These are phyloP conservation scores for Cyaniris semiargus DNA, from an alignment of 2,888 invertebrate genomes.

Conservation along the genomic window DNA sequence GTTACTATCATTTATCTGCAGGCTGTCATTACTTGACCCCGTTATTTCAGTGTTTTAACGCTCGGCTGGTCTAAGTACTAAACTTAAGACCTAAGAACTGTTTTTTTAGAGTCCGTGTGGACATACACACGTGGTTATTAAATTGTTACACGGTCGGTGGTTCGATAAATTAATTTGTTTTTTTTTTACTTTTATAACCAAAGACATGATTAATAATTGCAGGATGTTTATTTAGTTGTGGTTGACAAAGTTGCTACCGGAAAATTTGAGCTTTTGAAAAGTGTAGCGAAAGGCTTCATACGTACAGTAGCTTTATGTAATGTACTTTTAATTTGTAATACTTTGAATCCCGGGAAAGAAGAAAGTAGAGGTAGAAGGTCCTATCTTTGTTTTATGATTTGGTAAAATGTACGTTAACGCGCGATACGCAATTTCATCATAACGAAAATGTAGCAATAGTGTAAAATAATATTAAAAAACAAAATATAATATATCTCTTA, in stretches of 20 bases:
- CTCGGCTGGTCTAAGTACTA: slow-evolving; percentile 54
- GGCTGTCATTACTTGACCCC: slow-evolving; percentile 45
- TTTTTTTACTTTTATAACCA: slow-evolving; percentile 14
- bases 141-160: slow-evolving; percentile 55
- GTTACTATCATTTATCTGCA: slow-evolving; percentile 34
- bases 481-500: too few species aligned
- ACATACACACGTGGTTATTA: slow-evolving; percentile 46
- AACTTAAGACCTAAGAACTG: slow-evolving; percentile 43
- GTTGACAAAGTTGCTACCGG: not conserved
- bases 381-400: too few species aligned
- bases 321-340: too few species aligned
- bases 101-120: slow-evolving; percentile 29
- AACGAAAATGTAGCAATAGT: not conserved
- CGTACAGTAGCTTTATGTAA: not conserved
- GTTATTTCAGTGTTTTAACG: slow-evolving; percentile 56
- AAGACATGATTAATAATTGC: not conserved
- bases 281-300: not conserved
- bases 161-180: slow-evolving; percentile 44
- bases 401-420: too few species aligned
- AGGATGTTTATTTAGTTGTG: slow-evolving; percentile 8
- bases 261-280: not conserved
- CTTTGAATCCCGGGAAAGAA: too few species aligned
- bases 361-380: too few species aligned
- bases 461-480: not conserved
- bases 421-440: not conserved